Evolutionary conservation across 2,888 invertebrate genomes (phyloP).

Genomic region (Microctonus hyperodae): DNA sequence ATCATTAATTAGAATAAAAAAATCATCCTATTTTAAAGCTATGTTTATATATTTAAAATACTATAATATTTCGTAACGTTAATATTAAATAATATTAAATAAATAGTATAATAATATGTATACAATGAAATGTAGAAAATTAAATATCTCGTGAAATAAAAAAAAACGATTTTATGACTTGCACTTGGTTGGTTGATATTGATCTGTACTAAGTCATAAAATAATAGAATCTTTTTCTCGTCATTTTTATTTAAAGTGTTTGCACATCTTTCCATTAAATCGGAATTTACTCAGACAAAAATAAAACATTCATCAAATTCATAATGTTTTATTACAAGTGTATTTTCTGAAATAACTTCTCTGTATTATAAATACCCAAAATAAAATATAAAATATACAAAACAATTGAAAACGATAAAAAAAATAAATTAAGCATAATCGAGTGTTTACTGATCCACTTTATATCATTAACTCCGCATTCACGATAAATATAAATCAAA

Average conservation of each 20-base stretch:
- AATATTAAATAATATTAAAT: too few species aligned
- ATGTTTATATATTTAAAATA: too few species aligned
- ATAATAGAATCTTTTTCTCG: not conserved
- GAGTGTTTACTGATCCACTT: not conserved
- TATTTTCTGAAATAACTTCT: constrained; percentile 29
- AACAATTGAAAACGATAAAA: constrained; percentile 51
- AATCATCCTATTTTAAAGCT: too few species aligned
- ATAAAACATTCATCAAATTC: constrained; percentile 47
- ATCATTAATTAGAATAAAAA: too few species aligned
- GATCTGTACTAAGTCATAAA: not conserved
- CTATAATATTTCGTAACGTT: too few species aligned
- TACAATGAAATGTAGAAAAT: too few species aligned
- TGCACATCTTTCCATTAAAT: constrained; percentile 47
- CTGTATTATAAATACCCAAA: constrained; percentile 44
- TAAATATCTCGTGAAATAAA: too few species aligned
- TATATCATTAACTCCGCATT: not conserved
- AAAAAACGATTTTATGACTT: not conserved
- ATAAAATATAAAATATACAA: constrained; percentile 53
- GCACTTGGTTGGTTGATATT: not conserved
- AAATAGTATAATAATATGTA: too few species aligned
- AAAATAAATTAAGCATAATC: not conserved
- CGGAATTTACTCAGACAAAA: constrained; percentile 42
- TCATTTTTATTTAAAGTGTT: not conserved
- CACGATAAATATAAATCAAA: not conserved
- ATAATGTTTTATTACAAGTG: constrained; percentile 43